Percentiles rank a stretch among this genome's conserved stretches.
Conservation (phyloP, 2,797 vertebrate species). For the Pangasius sanitwongsei region DNA sequence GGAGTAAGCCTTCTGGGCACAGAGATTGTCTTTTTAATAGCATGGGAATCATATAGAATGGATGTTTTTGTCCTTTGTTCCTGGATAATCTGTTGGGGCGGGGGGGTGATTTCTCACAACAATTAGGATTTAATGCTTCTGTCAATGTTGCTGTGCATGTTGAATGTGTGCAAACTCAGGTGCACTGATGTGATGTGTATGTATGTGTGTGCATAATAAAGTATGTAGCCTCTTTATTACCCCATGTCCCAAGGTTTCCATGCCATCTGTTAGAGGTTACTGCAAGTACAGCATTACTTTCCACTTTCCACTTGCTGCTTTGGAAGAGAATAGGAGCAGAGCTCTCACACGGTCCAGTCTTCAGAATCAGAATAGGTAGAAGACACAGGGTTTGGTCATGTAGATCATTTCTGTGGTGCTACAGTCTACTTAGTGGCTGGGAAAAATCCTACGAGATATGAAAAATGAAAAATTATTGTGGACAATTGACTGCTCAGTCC, state of each 20-base stretch:
- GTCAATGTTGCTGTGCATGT: background rate
- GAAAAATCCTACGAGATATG: background rate
- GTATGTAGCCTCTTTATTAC: slow-evolving; percentile 11
- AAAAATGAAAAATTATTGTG: background rate
- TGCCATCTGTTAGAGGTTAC: slow-evolving; percentile 69
- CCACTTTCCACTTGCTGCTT: slow-evolving; percentile 51
- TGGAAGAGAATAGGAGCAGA: slow-evolving; percentile 56
- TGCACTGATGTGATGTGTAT: background rate
- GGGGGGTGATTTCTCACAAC: background rate
- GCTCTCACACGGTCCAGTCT: slow-evolving; percentile 30
- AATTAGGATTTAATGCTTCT: background rate
- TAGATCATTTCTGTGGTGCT: slow-evolving; percentile 46
- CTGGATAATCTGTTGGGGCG: background rate
- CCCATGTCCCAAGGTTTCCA: slow-evolving; percentile 59
- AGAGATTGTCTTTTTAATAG: background rate
- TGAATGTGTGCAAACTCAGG: slow-evolving; percentile 6
- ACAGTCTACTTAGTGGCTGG: background rate
- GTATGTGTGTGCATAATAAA: slow-evolving; percentile 57
- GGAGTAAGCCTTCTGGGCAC: slow-evolving; percentile 3
- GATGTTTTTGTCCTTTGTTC: background rate
- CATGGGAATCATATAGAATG: background rate
- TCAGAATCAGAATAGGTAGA: background rate
- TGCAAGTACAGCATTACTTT: slow-evolving; percentile 67
- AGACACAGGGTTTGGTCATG: background rate
- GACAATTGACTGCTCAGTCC: background rate